Evolutionary conservation across 2,797 vertebrate species (phyloP), one percentile per base, ranked within the genome.

Genomic region (Bucorvus abyssinicus): DNA sequence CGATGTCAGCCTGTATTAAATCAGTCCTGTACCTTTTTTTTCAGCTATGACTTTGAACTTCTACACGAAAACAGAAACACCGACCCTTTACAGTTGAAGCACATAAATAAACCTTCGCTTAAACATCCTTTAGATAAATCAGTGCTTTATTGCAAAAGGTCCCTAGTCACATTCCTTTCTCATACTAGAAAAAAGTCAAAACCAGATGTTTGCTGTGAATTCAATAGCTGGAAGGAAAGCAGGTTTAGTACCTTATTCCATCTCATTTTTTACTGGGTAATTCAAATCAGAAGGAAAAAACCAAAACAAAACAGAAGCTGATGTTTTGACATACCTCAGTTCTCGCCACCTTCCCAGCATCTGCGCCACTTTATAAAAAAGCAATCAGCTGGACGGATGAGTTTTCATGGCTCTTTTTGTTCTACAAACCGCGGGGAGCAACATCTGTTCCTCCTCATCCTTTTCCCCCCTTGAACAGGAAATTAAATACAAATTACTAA

Each of bases 401-500:
- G 38, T 90, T 84, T 68, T 76, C 91, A 45, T 24, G 36, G 55
- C 63, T 84, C 36, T 90, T 86, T 69, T 61, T 84, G 68, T 65
- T 75, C 91, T 44, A 13, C n/a, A 50, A 45, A 80, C 85, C 3
- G 2, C 84, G 45, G 79, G 85, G 78, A 84, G 76, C 53, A 90
- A 87, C 88, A 96, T 79, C 88, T 96, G 90, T 55, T 93, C 74
- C 83, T 92, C 61, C 84, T 53, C 29, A 77, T 55, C 26, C 34
- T 85, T 89, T 49, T 4, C n/a, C 7, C n/a, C 17, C 21, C n/a
- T 83, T 9, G 32, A 84, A 77, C 19, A 56, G 57, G 80, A 87
- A 94, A 95, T 96, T 69, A 96, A 94, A 92, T 60, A 63, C 79
- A 87, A 93, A 94, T 95, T 79, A 29, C 78, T 65, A 52, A 67